Conservation (phyloP, 2,888 invertebrate species). For the Chromoteleia sp. region DNA sequence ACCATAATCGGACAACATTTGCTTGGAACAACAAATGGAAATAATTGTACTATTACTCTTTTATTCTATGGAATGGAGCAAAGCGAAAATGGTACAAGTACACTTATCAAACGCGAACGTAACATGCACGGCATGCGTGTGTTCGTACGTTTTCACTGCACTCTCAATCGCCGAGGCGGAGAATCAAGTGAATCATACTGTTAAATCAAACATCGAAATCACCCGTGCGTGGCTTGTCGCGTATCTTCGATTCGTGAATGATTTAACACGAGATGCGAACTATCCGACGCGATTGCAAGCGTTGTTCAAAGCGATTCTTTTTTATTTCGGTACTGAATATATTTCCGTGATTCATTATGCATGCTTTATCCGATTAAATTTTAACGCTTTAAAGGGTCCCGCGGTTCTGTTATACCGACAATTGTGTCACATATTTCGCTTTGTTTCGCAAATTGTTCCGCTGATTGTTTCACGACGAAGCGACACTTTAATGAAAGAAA, state of each 20-base stretch:
- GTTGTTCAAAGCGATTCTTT: slow-evolving; percentile 29
- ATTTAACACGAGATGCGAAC: slow-evolving; percentile 49
- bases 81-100: slow-evolving; percentile 15
- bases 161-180: slow-evolving; percentile 20
- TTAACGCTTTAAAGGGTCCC: slow-evolving; percentile 32
- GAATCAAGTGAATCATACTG: slow-evolving; percentile 56
- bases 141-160: slow-evolving; percentile 16
- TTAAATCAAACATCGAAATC: slow-evolving; percentile 58
- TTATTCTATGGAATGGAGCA: slow-evolving; percentile 20
- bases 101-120: too few species aligned
- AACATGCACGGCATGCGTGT: too few species aligned
- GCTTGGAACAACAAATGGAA: slow-evolving; percentile 19
- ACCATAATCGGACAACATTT: slow-evolving; percentile 15
- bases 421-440: slow-evolving; percentile 17
- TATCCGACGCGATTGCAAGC: slow-evolving; percentile 32
- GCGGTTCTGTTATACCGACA: not conserved
- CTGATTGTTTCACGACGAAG: slow-evolving; percentile 10
- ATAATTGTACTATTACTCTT: slow-evolving; percentile 32
- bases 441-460: slow-evolving; percentile 14
- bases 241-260: slow-evolving; percentile 52
- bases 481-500: slow-evolving; percentile 23
- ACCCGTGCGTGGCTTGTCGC: slow-evolving; percentile 47
- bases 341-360: slow-evolving; percentile 49
- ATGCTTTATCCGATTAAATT: slow-evolving; percentile 42
- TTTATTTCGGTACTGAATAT: slow-evolving; percentile 14